Percentiles rank a stretch among this genome's conserved stretches.
These are phyloP conservation scores for Petrocephalus schoutedeni DNA, from an alignment of 2,797 vertebrate species.

Conservation along the genomic window DNA sequence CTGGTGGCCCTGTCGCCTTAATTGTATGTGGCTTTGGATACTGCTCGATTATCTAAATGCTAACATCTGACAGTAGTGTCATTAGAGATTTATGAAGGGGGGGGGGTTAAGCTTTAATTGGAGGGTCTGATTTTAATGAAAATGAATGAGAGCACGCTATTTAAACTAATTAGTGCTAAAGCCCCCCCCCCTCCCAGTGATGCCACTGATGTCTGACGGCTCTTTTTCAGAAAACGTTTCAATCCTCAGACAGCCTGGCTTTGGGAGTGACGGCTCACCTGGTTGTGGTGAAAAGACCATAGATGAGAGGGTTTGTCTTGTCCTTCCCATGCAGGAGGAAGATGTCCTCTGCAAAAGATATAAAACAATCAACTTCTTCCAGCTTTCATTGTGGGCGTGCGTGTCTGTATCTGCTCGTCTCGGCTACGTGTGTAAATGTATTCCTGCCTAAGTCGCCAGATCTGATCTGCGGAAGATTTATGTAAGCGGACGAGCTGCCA, in stretches of 20 bases:
- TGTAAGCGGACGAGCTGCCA: neutral
- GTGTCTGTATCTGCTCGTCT: neutral
- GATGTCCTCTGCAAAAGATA: constrained; percentile 60
- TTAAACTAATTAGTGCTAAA: neutral
- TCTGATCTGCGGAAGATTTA: neutral
- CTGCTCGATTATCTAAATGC: neutral
- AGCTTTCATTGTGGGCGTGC: neutral
- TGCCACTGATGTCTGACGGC: neutral
- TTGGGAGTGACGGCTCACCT: constrained; percentile 50
- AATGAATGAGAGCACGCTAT: neutral
- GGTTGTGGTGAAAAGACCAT: constrained; percentile 71
- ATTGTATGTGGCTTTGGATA: neutral
- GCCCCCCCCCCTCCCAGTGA: neutral
- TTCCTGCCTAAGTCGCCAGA: neutral
- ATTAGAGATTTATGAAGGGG: neutral
- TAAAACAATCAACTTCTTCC: neutral
- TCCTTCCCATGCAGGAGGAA: constrained; percentile 70
- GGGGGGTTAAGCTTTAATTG: neutral
- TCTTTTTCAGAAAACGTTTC: neutral
- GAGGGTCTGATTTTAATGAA: neutral
- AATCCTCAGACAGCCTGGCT: neutral
- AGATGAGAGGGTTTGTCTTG: constrained; percentile 73
- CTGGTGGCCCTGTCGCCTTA: neutral
- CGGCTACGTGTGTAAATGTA: neutral
- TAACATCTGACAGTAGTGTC: neutral